These are phyloP conservation scores for Dromococcyx pavoninus DNA, from an alignment of 2,797 vertebrate genomes.

Conservation along the genomic window DNA sequence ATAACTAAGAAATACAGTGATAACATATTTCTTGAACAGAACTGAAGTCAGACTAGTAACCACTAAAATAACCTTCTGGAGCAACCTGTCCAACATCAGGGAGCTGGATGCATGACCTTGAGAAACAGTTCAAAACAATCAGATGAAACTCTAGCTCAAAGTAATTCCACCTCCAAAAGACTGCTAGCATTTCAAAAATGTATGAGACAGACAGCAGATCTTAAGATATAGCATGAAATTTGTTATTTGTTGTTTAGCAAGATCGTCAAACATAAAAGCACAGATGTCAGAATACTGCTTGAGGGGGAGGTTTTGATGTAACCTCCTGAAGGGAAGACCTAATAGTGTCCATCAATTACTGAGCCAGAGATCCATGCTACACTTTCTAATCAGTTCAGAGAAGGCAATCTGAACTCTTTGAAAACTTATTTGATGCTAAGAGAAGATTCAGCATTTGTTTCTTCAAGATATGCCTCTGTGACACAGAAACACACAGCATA, in stretches of 20 bases:
- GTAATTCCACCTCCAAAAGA: not conserved
- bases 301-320: conserved; percentile 11
- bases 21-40: not conserved
- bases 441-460: not conserved
- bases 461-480: not conserved
- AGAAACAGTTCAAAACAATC: not conserved
- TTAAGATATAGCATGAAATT: conserved; percentile 30
- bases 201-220: conserved; percentile 38
- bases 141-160: not conserved
- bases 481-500: not conserved
- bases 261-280: conserved; percentile 47
- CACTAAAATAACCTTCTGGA: not conserved
- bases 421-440: conserved; percentile 1
- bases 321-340: conserved; percentile 35
- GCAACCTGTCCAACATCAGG: not conserved
- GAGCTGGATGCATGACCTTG: not conserved
- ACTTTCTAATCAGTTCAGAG: conserved; percentile 23
- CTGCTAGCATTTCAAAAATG: conserved; percentile 39
- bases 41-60: not conserved
- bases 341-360: conserved; percentile 44
- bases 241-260: conserved; percentile 48
- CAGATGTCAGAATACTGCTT: conserved; percentile 4
- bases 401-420: not conserved
- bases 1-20: not conserved
- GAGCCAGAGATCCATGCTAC: not conserved